Evolutionary conservation across 2,888 invertebrate genomes (phyloP), one percentile per base, ranked within the genome.

Genomic region (Dione juno): DNA sequence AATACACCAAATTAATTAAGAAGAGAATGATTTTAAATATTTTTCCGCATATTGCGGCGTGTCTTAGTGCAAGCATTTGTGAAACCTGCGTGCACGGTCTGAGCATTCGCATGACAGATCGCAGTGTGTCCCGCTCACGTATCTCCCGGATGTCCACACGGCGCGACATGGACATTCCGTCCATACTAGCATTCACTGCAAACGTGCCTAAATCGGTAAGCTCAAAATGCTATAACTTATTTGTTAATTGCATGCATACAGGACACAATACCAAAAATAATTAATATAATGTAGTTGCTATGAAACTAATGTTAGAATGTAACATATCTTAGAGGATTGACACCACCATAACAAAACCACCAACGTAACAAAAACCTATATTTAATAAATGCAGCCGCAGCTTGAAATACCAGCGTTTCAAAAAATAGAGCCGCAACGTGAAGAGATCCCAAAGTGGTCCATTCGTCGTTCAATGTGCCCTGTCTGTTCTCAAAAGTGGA

Each of bases 401-500:
- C 79, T 88, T 13, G 84, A 81, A 77, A 87, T 88, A 40, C 89
- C 92, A 41, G 90, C 84, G 1, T 88, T 92, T 57, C 84, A 84
- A 76, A 87, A 84, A 76, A 52, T 78, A 14, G 72, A 74, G 13
- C 59, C 73, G 0, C 75, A 78, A 57, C 78, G 76, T 19, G 81
- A 85, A 66, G 81, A 83, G 1, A 77, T 85, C 11, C 92, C 88
- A 9, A 84, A 85, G 11, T 93, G 91, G 90, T 93, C 93, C 1
- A 88, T 93, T 65, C 86, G 93, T 3, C 87, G 90, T 2, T 85
- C 92, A 0, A 79, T 88, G n/a, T 93, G 93, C 70, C 92, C 92
- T 0, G 93, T 92, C 48, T 93, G 93, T 77, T 92, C 93, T 0
- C 89, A 91, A 72, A 92, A 90, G 75, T 93, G 93, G 93, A 87